Evolutionary conservation across 1,140 invertebrate species (phyloP).

Genomic region (Drosophila biarmipes): DNA sequence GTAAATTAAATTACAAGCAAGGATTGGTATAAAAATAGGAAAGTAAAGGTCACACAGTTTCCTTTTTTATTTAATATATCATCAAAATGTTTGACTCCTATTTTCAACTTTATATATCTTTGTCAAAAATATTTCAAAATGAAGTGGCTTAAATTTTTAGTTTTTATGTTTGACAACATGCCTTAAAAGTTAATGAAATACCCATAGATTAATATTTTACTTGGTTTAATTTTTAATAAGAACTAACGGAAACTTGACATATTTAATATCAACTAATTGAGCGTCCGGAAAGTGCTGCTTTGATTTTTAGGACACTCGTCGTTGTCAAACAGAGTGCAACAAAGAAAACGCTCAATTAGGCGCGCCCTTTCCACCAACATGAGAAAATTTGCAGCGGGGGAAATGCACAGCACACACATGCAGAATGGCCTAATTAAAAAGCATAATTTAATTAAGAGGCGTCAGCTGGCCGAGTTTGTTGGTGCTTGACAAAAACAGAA

Average conservation of each 20-base stretch:
- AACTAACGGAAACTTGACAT: not conserved
- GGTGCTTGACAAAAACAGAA: constrained; percentile 43
- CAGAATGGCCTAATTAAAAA: constrained; percentile 74
- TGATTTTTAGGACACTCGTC: constrained; percentile 27
- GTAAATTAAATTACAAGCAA: not conserved
- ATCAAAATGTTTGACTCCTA: too few species aligned
- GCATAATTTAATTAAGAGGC: constrained; percentile 77
- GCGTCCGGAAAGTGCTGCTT: not conserved
- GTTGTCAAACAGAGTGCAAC: constrained; percentile 23
- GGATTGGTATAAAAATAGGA: not conserved
- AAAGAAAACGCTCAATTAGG: constrained; percentile 58
- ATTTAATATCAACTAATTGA: constrained; percentile 12
- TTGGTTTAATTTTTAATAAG: constrained; percentile 3
- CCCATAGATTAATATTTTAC: not conserved
- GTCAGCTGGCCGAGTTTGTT: constrained; percentile 53
- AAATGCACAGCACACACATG: constrained; percentile 24
- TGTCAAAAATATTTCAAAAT: too few species aligned
- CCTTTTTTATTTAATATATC: too few species aligned
- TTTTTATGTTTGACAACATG: too few species aligned
- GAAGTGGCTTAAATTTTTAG: too few species aligned
- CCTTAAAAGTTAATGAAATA: too few species aligned
- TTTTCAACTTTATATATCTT: too few species aligned
- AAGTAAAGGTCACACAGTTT: too few species aligned
- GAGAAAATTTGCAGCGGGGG: constrained; percentile 19
- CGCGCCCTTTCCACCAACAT: constrained; percentile 21